These are phyloP conservation scores for Tiliqua scincoides DNA, from an alignment of 2,113 vertebrate species.

Conservation along the genomic window DNA sequence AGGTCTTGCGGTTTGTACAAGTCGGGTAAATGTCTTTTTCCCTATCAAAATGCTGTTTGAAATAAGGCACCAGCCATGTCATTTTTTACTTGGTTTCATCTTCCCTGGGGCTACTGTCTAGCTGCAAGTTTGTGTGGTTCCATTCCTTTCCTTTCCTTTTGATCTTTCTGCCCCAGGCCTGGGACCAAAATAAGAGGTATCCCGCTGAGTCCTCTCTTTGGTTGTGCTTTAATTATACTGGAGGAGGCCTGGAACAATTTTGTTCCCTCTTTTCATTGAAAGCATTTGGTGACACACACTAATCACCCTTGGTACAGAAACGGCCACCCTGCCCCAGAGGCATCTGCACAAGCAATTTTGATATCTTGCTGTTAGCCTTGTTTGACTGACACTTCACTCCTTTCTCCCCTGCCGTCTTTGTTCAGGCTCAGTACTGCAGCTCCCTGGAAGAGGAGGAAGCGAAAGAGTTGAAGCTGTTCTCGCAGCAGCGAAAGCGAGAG, in stretches of 20 bases:
- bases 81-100: neutral
- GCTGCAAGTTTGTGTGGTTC: neutral
- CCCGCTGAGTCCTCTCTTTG: neutral
- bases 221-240: neutral
- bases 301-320: neutral
- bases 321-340: neutral
- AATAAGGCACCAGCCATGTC: neutral
- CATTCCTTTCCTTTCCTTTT: neutral
- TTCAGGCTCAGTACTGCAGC: conserved; percentile 94
- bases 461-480: conserved; percentile 96
- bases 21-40: neutral
- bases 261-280: no score
- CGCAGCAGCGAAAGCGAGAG: conserved; percentile 94
- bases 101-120: neutral
- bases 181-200: neutral
- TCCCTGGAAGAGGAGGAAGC: conserved; percentile 96
- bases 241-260: neutral
- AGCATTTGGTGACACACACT: neutral
- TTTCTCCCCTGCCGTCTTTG: neutral
- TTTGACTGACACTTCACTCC: no score
- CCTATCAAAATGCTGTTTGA: neutral
- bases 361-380: no score
- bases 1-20: neutral
- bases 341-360: neutral
- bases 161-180: neutral